Base-by-base conservation (phyloP, 2,113 vertebrate species). In the Xyrauchen texanus region DNA sequence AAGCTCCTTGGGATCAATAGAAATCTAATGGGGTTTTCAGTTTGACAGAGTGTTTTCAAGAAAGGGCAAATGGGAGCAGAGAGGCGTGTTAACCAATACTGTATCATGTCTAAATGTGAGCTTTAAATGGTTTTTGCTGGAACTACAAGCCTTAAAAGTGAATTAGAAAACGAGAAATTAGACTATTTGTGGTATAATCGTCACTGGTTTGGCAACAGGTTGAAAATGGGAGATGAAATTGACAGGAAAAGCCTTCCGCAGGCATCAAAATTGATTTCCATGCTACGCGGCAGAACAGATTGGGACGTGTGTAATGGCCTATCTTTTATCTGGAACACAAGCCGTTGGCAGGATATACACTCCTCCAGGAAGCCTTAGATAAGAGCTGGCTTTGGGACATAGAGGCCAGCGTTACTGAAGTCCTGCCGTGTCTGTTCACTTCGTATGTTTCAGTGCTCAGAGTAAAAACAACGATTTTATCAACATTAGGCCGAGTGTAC, bases 401-500 rank as follows among this genome's bases (percentile, higher is more conserved):
- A 8, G 47, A 49, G 47, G 8, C 6, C 47, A 6, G 5, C 47
- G 5, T 49, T 49, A 49, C 47, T 49, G 5, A 7, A 49, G 47
- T 8, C 61, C 8, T 34, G 16, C 61, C 5, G 61, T 34, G 61
- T 6, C 6, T 42, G 9, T 64, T 64, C 34, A 13, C 47, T 60
- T 85, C 67, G 55, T 67, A 81, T 76, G 70, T 67, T n/a, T 69
- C 68, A 65, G 47, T 47, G 49, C 12, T 8, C 60, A 9, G 7
- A 21, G 49, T 6, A 8, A 49, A 78, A 67, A 84, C 74, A 0
- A 53, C 72, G 61, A 77, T 75, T 68, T 84, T 46, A 84, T 77
- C 46, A 77, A 82, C 84, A 76, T 85, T 89, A 34, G 21, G 21
- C 21, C 21, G 3, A 34, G 21, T 34, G 21, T 34, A 34, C 21